Evolutionary conservation across 2,113 vertebrate genomes (phyloP).

Genomic region (Coturnix japonica): DNA sequence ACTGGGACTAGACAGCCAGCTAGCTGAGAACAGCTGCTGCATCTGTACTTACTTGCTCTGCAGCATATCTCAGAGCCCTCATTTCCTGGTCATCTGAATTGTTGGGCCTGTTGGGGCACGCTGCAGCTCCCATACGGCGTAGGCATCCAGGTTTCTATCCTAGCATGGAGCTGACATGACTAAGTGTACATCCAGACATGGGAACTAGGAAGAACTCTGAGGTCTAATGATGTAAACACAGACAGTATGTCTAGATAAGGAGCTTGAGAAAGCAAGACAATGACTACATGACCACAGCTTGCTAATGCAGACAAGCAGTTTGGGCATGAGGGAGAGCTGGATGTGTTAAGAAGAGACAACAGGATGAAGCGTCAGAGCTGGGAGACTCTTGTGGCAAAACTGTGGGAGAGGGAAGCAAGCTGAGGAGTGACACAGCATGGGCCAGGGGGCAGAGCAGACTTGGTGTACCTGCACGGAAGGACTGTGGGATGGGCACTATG

Average conservation of each 20-base stretch:
- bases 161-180: background rate
- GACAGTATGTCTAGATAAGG: slow-evolving; percentile 17
- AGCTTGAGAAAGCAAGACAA: slow-evolving; percentile 21
- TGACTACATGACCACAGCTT: background rate
- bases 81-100: slow-evolving; percentile 58
- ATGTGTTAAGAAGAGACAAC: accelerated
- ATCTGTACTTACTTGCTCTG: slow-evolving; percentile 60
- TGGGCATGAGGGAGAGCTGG: background rate
- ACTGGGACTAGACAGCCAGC: background rate
- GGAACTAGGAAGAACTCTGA: slow-evolving; percentile 6
- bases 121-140: background rate
- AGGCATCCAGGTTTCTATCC: slow-evolving; percentile 34
- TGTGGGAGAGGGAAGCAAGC: background rate
- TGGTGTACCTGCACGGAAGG: accelerated
- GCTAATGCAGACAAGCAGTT: background rate
- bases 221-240: background rate
- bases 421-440: background rate
- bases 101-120: background rate
- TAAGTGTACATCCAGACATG: slow-evolving; percentile 31
- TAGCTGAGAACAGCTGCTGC: slow-evolving; percentile 8
- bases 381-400: background rate
- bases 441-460: accelerated
- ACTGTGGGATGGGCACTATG: background rate
- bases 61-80: slow-evolving; percentile 41
- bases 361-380: background rate